Base-by-base conservation (phyloP, 1,140 invertebrate genomes). In the Acyrthosiphon pisum region DNA sequence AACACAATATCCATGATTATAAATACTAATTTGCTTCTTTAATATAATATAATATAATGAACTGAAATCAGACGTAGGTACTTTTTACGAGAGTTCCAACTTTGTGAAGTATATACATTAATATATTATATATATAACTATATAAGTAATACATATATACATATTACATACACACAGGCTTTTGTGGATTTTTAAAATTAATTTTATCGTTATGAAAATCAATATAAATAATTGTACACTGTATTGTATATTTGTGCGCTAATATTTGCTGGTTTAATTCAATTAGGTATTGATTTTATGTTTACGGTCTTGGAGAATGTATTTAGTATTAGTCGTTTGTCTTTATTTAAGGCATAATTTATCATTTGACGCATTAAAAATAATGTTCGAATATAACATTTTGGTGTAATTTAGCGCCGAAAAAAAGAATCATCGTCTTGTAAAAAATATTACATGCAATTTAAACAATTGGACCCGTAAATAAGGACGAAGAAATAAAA, bases 401-500 rank as follows among this genome's bases (percentile, higher is more conserved):
- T n/a, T 44, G 83, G 83, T 41, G 4, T 41, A 53, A 44, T 11
- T 84, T 84, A 44, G 44, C 11, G 22, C 4, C 2, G 2, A 9
- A 41, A 41, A 84, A 84, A 14, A 84, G 6, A 44, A 84, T 44
- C 37, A 41, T 44, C 23, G 23, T 84, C 37, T 44, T 41, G 37
- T 84, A 84, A 84, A 84, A 84, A 41, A 84, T 84, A 84, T 84
- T 84, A 84, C 83, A 44, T 84, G 83, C 23, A 84, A 84, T 84
- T 84, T 84, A 84, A 84, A 84, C 23, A 44, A 84, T 84, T 84
- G 83, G 23, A 9, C 22, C 83, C 41, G 83, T 44, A 84, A 84
- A 84, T 30, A 84, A 41, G 37, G 3, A 41, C 41, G 3, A 41
- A 44, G 23, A 44, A 84, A 84, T 44, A 44, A 84, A 84, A 84